Conservation (phyloP, 2,888 invertebrate species). For the Tubulanus polymorphus region DNA sequence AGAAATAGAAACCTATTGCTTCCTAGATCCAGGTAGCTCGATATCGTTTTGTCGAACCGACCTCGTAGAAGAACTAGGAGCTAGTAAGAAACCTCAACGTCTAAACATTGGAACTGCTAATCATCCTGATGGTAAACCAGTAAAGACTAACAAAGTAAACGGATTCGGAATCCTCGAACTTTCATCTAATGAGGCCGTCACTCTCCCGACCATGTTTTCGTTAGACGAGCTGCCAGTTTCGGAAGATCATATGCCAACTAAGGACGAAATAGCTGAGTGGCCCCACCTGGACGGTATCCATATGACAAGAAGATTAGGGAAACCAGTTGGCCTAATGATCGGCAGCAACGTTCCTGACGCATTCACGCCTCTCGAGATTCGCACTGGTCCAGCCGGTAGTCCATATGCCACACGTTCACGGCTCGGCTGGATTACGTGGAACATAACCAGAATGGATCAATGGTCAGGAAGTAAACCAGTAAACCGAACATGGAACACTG, state of each 20-base stretch:
- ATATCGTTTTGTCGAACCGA: constrained; percentile 6
- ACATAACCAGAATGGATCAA: too few relatives aligned
- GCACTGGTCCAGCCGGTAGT: constrained; percentile 15
- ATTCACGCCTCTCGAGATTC: constrained; percentile 12
- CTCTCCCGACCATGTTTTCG: constrained; percentile 11
- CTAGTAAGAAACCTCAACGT: constrained; percentile 1
- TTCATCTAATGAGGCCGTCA: constrained; percentile 3
- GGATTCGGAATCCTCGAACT: constrained; percentile 6
- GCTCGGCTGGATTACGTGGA: constrained; percentile 17
- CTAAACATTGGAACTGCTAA: constrained; percentile 2
- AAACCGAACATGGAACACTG: too few relatives aligned
- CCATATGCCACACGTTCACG: constrained; percentile 15
- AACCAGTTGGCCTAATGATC: constrained; percentile 12
- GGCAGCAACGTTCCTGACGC: constrained; percentile 18
- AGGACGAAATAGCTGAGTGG: constrained; percentile 12
- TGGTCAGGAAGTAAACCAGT: too few relatives aligned
- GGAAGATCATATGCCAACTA: constrained; percentile 12
- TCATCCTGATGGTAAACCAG: too few relatives aligned
- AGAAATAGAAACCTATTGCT: constrained; percentile 3
- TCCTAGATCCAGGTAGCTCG: constrained; percentile 6
- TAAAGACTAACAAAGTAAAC: constrained; percentile 4
- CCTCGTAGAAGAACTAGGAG: neutral
- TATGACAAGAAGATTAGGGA: too few relatives aligned
- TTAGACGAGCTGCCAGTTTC: constrained; percentile 13
- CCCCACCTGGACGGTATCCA: constrained; percentile 12